phyloP scores from a whole-genome alignment of 1,140 invertebrate genomes.

The Atta cephalotes region DNA sequence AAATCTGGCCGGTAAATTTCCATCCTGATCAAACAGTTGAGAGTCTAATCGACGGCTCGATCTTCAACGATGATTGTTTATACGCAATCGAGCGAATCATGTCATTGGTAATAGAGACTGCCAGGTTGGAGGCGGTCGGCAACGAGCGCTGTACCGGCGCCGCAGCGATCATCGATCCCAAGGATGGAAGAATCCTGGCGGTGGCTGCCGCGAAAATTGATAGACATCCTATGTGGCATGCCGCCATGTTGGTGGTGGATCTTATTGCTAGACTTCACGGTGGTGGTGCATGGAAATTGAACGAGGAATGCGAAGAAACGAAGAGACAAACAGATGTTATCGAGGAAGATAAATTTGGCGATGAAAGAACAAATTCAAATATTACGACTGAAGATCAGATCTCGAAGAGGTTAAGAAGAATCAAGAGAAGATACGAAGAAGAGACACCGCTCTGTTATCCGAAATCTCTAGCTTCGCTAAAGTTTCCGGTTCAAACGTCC shows the following conservation, averaged over 20 bases:
- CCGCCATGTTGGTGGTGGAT: constrained; percentile 94
- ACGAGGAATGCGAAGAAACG: neutral
- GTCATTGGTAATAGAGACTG: constrained; percentile 87
- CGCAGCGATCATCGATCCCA: constrained; percentile 91
- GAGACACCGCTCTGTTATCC: constrained; percentile 79
- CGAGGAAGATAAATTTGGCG: neutral
- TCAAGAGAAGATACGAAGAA: constrained; percentile 77
- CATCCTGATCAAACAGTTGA: constrained; percentile 92
- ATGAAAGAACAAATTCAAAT: neutral
- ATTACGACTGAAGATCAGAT: neutral
- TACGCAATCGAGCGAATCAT: constrained; percentile 88
- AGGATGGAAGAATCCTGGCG: constrained; percentile 88
- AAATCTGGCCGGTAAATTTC: constrained; percentile 95
- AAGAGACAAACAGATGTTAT: constrained; percentile 16
- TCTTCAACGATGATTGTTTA: constrained; percentile 89
- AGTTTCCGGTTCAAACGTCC: constrained; percentile 61
- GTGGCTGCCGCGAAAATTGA: constrained; percentile 88
- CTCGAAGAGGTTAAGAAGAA: constrained; percentile 34
- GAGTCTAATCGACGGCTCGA: constrained; percentile 87
- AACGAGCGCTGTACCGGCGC: constrained; percentile 82
- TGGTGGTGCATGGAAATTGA: constrained; percentile 90
- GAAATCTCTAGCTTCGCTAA: constrained; percentile 66
- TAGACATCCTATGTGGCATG: constrained; percentile 93
- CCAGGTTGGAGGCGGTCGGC: constrained; percentile 81
- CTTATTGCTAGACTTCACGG: constrained; percentile 93